Base-by-base conservation (phyloP, 2,888 invertebrate species). In the Conops quadrifasciatus region DNA sequence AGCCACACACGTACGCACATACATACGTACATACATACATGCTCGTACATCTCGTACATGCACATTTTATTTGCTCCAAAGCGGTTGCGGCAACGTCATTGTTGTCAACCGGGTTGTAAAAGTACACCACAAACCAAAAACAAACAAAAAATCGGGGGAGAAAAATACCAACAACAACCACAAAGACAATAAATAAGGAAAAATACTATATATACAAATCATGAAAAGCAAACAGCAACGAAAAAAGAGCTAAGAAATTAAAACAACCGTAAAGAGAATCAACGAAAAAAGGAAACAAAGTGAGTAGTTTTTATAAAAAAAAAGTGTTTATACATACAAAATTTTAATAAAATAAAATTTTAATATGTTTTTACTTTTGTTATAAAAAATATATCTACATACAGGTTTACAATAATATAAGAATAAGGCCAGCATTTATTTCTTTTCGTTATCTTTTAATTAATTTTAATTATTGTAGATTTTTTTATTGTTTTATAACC, bases 61-160 rank as follows among this genome's bases (percentile, higher is more conserved):
- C 66, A 21, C 30, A 30, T 36, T 66, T 19, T 36, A n/a, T 53
- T 51, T 16, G 30, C 19, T 53, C 36, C n/a, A 51, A 49, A 65
- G 28, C 51, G 47, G 47, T 51, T 47, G 30, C 30, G 19, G 30
- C 65, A 19, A n/a, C 63, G 45, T 28, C 49, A 66, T 53, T 66
- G 66, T 66, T 66, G 66, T 53, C 66, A 66, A 66, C 53, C 66
- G 66, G 36, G 53, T 53, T 53, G 30, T 53, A 36, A 66, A 16
- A 47, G 63, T 26, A 45, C 63, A 63, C 63, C 47, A n/a, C 53
- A 9, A 30, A 36, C 28, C 24, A 36, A 28, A 21, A 58, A 28
- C 11, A 28, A 21, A 28, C 28, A 53, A 53, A 53, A 53, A 53
- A 19, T 21, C 53, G 24, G 4, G 5, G 11, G 19, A 36, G n/a